phyloP scores from a whole-genome alignment of 2,797 vertebrate genomes.

The Petrocephalus sullivani region DNA sequence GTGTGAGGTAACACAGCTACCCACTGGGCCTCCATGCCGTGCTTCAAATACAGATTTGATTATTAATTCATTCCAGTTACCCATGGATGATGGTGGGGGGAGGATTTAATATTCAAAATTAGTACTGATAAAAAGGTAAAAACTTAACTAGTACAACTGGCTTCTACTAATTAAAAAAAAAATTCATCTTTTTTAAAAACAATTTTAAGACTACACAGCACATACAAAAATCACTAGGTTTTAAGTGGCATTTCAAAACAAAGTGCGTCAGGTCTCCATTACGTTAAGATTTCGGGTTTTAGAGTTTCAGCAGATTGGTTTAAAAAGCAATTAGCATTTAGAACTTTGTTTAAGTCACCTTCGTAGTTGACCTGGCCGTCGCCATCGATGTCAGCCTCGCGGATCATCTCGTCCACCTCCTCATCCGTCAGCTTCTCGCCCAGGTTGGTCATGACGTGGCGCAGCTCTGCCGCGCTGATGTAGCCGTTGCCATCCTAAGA shows the following conservation, averaged over 20 bases:
- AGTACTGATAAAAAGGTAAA: background rate
- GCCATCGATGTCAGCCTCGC: conserved; percentile 82
- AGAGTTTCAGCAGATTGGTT: background rate
- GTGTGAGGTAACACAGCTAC: background rate
- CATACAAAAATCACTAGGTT: background rate
- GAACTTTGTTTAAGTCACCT: conserved; percentile 53
- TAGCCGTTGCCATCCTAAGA: conserved; percentile 80
- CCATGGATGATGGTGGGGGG: background rate
- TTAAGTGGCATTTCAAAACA: background rate
- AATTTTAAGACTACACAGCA: background rate
- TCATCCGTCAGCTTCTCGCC: conserved; percentile 85
- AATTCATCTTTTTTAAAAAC: background rate
- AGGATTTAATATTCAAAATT: background rate
- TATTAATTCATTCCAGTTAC: background rate
- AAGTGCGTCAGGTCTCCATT: background rate
- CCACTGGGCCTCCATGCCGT: background rate
- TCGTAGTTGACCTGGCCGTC: conserved; percentile 89
- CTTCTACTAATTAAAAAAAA: background rate
- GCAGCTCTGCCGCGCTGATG: conserved; percentile 81
- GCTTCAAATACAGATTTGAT: background rate
- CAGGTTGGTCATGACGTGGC: conserved; percentile 87
- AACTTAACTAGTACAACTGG: background rate
- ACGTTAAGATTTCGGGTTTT: background rate
- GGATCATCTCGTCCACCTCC: conserved; percentile 87
- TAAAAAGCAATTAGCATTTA: background rate